Conservation (phyloP, 2,888 invertebrate species). For the Agelastica alni region DNA sequence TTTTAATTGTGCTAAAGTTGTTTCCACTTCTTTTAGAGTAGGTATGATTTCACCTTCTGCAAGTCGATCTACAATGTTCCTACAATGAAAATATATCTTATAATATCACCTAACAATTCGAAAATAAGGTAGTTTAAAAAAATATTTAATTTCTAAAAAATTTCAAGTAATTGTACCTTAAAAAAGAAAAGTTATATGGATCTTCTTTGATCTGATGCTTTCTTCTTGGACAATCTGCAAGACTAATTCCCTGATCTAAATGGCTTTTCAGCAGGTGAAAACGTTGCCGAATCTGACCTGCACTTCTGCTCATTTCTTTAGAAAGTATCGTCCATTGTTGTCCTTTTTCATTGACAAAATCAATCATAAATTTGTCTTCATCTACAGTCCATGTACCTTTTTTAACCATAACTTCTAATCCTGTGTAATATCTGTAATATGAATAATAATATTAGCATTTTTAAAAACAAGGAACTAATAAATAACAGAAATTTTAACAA, state of each 20-base stretch:
- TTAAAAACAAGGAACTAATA: too few species aligned
- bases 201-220: constrained; percentile 25
- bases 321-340: constrained; percentile 61
- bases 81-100: too few species aligned
- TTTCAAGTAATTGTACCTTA: too few species aligned
- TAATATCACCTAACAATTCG: too few species aligned
- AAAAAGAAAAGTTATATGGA: too few species aligned
- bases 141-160: too few species aligned
- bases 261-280: constrained; percentile 61
- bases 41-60: neutral
- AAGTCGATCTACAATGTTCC: neutral
- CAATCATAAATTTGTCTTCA: constrained; percentile 62
- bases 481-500: too few species aligned
- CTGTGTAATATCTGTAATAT: too few species aligned
- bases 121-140: too few species aligned
- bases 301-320: constrained; percentile 60
- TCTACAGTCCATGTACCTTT: constrained; percentile 64
- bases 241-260: constrained; percentile 54
- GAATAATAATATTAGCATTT: too few species aligned
- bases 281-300: constrained; percentile 66
- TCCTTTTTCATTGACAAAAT: constrained; percentile 57
- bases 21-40: neutral
- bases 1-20: neutral
- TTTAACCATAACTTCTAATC: constrained; percentile 44
- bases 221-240: constrained; percentile 56